These are phyloP conservation scores for Bemisia tabaci DNA, from an alignment of 1,140 invertebrate genomes.

Conservation along the genomic window DNA sequence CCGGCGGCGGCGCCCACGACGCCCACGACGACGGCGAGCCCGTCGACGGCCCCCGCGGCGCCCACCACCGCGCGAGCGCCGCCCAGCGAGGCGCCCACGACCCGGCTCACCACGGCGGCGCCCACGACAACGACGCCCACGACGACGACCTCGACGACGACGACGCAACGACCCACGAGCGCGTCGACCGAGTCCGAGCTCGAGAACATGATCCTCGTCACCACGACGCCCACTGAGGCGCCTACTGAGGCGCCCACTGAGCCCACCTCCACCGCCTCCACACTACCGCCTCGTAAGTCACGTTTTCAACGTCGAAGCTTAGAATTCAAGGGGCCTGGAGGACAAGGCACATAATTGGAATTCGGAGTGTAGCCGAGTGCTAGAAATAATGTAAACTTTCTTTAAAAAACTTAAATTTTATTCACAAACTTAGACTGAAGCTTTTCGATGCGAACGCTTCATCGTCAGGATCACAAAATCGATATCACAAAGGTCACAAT, in stretches of 20 bases:
- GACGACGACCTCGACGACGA: slow-evolving; percentile 32
- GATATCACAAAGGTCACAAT: no score
- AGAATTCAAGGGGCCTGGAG: no score
- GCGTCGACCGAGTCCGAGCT: slow-evolving; percentile 37
- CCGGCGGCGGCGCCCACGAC: slow-evolving; percentile 18
- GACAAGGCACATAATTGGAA: no score
- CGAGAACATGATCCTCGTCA: neutral
- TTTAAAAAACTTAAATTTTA: no score
- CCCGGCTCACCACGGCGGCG: slow-evolving; percentile 33
- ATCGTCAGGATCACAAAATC: no score
- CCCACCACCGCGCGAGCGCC: slow-evolving; percentile 16
- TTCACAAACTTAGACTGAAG: no score
- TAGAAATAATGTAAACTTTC: no score
- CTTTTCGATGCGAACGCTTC: no score
- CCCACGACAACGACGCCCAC: slow-evolving; percentile 36
- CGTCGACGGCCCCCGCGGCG: slow-evolving; percentile 8
- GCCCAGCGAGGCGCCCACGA: slow-evolving; percentile 9
- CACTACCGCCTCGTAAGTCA: neutral
- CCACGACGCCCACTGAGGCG: neutral
- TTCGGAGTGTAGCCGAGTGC: no score
- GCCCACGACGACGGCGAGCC: slow-evolving; percentile 4
- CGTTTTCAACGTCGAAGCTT: no score
- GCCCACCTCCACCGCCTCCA: neutral
- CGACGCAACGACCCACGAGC: slow-evolving; percentile 41
- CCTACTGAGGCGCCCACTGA: neutral